Base-by-base conservation (phyloP, 2,113 vertebrate species). In the Oophaga pumilio region DNA sequence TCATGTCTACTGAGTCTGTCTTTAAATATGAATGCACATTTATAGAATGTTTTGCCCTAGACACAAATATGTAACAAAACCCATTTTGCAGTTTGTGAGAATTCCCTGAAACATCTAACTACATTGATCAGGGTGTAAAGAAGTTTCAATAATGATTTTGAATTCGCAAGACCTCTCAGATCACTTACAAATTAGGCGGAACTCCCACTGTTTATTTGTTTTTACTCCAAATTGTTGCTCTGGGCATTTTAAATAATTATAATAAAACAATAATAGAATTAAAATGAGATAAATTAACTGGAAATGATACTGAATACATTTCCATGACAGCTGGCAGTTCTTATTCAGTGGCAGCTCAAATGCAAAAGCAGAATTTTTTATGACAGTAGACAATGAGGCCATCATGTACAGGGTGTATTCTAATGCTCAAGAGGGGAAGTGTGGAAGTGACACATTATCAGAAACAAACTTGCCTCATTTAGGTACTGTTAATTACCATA, bases 401-500 rank as follows among this genome's bases (percentile, higher is more conserved):
- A 95, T 94, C 95, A 91, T 94, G 93, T 92, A 91, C 95, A 95
- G 93, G 93, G 89, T 94, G 94, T 93, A 94, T 94, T 92, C 92
- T 94, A 94, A 94, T 91, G 92, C 89, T 92, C 92, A 94, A 91
- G 94, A 95, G 93, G 91, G 94, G 94, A 92, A 92, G 95, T 90
- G 92, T 97, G 95, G 93, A 95, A 96, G 93, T 97, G 96, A 97
- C 96, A 97, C 93, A 88, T 95, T 94, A 95, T 96, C 95, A 97
- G 81, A 97, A 94, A 96, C 90, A 93, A 93, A 94, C 94, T 91
- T 92, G 89, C 91, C 93, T 95, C 93, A 94, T 94, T 95, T 95
- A 95, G 92, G 90, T 93, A 93, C 92, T 94, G 92, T 93, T 95
- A 95, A 95, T 96, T 95, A 94, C 93, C 92, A 93, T 93, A 93